A percentile compares a stretch with the other conserved stretches of the same genome.
Conservation (phyloP, 30 jellyfish, hydroid and myxozoan species). For the Hydractinia symbiolongicarpus region DNA sequence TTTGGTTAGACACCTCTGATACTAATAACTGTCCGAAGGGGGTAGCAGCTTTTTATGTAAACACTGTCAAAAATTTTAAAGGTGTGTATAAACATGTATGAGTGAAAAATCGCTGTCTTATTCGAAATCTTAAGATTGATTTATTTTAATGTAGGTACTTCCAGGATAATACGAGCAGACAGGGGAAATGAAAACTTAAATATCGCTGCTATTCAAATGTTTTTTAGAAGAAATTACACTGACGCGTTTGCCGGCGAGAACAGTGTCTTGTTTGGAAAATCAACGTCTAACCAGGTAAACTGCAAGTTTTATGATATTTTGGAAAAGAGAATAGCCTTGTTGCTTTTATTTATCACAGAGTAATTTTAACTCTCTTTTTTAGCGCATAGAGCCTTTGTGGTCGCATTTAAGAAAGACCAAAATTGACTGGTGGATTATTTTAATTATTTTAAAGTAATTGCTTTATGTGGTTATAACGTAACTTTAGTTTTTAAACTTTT, state of each 20-base stretch:
- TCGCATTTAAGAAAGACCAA: background rate
- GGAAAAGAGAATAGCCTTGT: too few relatives aligned
- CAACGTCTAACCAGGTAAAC: conserved; percentile 6
- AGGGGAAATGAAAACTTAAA: conserved; percentile 11
- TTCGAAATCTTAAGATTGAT: too few relatives aligned
- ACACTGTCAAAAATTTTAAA: too few relatives aligned
- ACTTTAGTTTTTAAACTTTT: background rate
- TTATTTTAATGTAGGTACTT: background rate
- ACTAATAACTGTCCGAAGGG: too few relatives aligned
- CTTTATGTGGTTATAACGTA: background rate
- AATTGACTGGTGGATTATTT: background rate
- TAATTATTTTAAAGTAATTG: background rate
- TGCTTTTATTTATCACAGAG: too few relatives aligned
- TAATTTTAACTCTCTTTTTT: background rate
- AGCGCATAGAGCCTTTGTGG: background rate
- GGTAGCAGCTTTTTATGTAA: too few relatives aligned
- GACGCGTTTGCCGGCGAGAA: background rate
- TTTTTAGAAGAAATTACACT: background rate
- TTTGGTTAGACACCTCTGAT: too few relatives aligned
- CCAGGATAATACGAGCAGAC: background rate
- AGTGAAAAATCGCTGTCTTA: too few relatives aligned
- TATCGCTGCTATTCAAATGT: background rate
- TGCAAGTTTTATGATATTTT: too few relatives aligned
- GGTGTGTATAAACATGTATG: too few relatives aligned
- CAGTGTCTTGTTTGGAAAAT: background rate